Evolutionary conservation across 2,113 vertebrate genomes (phyloP), one percentile per base, ranked within the genome.

Genomic region (Astur gentilis): DNA sequence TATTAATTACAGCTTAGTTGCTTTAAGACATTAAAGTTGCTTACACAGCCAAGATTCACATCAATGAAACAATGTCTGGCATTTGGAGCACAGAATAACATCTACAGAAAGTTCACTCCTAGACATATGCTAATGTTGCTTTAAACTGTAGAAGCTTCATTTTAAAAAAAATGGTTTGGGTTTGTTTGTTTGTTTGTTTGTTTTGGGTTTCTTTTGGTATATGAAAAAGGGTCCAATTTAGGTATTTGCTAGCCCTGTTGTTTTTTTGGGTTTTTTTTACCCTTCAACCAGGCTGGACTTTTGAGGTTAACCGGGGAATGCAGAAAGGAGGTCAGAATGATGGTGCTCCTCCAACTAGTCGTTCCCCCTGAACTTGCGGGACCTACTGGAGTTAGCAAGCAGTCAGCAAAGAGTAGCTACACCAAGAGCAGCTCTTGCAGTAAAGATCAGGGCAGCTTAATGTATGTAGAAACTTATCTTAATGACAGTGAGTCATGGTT

Each of bases 291-390:
- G 16, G 3, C 3, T 64, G 16, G 38, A 66, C 10, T 72, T 75
- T 16, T 54, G 57, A 66, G 8, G 34, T 40, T 21, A 45, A 82
- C 7, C 34, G 32, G 34, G 12, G 16, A 76, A 60, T 22, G 29
- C 2, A 13, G 32, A 78, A 92, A 60, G 27, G 16, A 66, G 29
- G 16, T 49, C 27, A 64, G 55, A 95, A 72, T 18, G 44, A 77
- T 0, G 3, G 4, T 16, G 25, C 25, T 52, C 18, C 45, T 78
- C 36, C 64, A 73, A 31, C 1, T 2, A 25, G 21, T 9, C 2
- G 0, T 27, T 45, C n/a, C 15, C 9, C 26, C 40, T 42, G 21
- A 76, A 62, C 18, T 10, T 47, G 31, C 4, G 6, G n/a, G 21
- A 55, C 31, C 21, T 87, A 11, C 21, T n/a, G 29, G 47, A 47